Base-by-base conservation (phyloP, 2,113 vertebrate genomes). In the Larimichthys polyactis region DNA sequence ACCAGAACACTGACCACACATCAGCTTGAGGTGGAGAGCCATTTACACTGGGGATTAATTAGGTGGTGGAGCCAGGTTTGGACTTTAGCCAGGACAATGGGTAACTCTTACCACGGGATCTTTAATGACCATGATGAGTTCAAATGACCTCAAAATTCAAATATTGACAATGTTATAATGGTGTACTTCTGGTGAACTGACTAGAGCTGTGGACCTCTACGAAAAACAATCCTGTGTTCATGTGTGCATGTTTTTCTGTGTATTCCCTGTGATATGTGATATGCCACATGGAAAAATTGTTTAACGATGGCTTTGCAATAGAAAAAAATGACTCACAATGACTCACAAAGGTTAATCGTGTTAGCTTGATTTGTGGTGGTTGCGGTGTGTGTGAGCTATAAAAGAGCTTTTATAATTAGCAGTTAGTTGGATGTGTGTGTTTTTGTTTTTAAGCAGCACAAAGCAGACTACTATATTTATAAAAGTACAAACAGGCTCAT, bases 381-480 rank as follows among this genome's bases (percentile, higher is more conserved):
- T 32, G 27, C 27, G 22, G 19, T 24, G 15, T 55, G 32, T 43
- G 32, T 44, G 32, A 36, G 32, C 32, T 36, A 36, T 36, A 36
- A 36, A 36, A 36, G 9, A 58, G 40, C 27, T 15, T 3, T 64
- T 54, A 16, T n/a, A 62, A 70, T 71, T 54, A 70, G 76, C 57
- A 16, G 16, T 46, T 71, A 55, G 36, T 36, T 36, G 32, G 6
- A 63, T 71, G 44, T 17, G 12, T 71, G 48, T 17, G 16, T 36
- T 1, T 36, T 7, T 32, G 32, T 69, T 69, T n/a, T 17, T 63
- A 54, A 36, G 27, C 24, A 51, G 17, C 12, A 17, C 3, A 20
- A 24, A 5, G 43, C 40, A 72, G 44, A 52, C 36, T 48, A 11
- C 12, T 36, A 5, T 5, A 51, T 11, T 40, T 20, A 22, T 1